These are phyloP conservation scores for Leptopterna dolabrata DNA, from an alignment of 2,888 invertebrate species.

Conservation along the genomic window DNA sequence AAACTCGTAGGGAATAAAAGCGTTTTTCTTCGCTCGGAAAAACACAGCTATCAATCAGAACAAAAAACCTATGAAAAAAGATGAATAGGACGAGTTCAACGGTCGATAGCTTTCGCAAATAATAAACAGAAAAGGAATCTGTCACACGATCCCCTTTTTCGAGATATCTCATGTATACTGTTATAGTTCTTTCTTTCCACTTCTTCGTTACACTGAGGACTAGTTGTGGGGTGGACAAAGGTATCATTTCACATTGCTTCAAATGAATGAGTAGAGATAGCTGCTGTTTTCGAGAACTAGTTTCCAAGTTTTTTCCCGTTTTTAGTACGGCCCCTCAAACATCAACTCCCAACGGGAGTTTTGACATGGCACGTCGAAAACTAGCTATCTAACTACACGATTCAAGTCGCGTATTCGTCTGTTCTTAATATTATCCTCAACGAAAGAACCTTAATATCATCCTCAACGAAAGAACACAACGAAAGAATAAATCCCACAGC, in stretches of 20 bases:
- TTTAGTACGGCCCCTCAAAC: no score
- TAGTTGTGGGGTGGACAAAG: not conserved
- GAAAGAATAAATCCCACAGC: no score
- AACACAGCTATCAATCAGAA: conserved; percentile 44
- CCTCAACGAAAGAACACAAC: no score
- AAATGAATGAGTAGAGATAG: not conserved
- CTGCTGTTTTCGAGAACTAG: not conserved
- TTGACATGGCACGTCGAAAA: no score
- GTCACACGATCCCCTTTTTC: conserved; percentile 1
- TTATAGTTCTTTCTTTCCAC: not conserved
- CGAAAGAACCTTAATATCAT: no score
- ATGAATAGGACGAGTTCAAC: not conserved
- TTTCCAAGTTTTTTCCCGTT: not conserved
- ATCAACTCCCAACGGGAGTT: no score
- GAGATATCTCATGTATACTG: not conserved
- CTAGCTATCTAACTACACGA: no score
- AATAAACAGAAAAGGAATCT: not conserved
- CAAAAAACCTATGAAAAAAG: not conserved
- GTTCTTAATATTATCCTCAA: no score
- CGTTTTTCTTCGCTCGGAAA: not conserved
- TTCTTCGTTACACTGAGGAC: not conserved
- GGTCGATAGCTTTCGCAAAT: conserved; percentile 32
- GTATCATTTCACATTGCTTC: not conserved
- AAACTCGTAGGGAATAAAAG: not conserved
- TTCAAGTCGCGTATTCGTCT: no score